These are phyloP conservation scores for Keiferia lycopersicella DNA, from an alignment of 2,888 invertebrate species.

Conservation along the genomic window DNA sequence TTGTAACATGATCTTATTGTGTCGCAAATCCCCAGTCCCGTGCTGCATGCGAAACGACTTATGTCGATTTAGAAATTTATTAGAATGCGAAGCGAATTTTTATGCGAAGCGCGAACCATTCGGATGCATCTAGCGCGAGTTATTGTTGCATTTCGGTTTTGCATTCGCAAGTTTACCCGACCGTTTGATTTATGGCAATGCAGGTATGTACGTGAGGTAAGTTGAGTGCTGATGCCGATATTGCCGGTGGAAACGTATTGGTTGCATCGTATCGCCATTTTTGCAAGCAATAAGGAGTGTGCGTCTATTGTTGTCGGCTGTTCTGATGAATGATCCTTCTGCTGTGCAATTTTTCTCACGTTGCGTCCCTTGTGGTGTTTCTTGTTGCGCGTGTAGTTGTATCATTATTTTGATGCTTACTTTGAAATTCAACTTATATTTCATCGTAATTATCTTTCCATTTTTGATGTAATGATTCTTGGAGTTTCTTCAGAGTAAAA, in stretches of 20 bases:
- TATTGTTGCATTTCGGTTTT: constrained; percentile 61
- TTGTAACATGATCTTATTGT: constrained; percentile 80
- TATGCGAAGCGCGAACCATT: constrained; percentile 58
- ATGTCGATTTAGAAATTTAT: constrained; percentile 79
- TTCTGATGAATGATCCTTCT: constrained; percentile 11
- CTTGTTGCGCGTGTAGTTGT: not conserved
- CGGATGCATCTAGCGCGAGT: constrained; percentile 49
- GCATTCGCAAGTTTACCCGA: constrained; percentile 51
- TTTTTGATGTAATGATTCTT: not conserved
- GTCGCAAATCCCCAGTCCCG: constrained; percentile 59
- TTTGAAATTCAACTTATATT: not conserved
- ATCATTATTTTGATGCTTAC: constrained; percentile 2
- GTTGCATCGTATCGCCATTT: constrained; percentile 17
- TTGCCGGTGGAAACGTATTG: constrained; percentile 18
- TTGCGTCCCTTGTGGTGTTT: not conserved
- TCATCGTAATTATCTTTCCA: not conserved
- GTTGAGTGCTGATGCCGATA: constrained; percentile 17
- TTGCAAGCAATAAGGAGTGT: constrained; percentile 15
- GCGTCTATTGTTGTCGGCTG: not conserved
- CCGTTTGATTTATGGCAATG: constrained; percentile 40
- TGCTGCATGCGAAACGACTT: constrained; percentile 72
- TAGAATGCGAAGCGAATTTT: constrained; percentile 65
- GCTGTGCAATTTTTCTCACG: constrained; percentile 5
- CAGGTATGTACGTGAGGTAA: constrained; percentile 30
- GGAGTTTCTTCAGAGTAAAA: too few species aligned